A percentile compares a stretch with the other conserved stretches of the same genome.
Conservation (phyloP, 2,888 invertebrate genomes). For the Philhelius pedissequus region DNA sequence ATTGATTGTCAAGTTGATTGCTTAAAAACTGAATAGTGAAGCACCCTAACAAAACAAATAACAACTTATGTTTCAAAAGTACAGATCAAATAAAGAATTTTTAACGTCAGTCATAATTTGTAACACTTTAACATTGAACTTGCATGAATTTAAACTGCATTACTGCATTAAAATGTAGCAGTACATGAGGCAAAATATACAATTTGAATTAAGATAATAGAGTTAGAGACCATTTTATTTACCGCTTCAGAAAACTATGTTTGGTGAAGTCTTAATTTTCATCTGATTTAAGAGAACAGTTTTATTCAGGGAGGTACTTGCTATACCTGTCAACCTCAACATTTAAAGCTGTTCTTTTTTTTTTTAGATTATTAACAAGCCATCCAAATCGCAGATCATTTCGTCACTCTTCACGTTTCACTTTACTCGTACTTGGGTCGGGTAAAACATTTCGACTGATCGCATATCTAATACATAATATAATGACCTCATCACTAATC, state of each 20-base stretch:
- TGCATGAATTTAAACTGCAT: not conserved
- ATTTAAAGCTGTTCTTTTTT: no score
- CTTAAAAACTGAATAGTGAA: not conserved
- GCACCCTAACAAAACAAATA: not conserved
- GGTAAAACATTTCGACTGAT: no score
- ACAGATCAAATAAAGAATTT: not conserved
- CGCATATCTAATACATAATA: no score
- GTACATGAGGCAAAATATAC: no score
- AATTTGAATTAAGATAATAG: no score
- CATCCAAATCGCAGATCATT: not conserved
- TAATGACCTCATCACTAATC: no score
- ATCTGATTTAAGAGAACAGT: no score
- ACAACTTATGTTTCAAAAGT: not conserved
- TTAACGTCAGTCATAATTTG: not conserved
- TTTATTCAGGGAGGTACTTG: no score
- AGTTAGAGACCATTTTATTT: not conserved
- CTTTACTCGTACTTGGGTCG: no score
- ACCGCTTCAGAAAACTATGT: not conserved
- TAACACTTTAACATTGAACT: constrained; percentile 13
- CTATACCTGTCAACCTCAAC: no score
- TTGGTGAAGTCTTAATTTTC: not conserved
- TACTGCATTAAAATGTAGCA: not conserved
- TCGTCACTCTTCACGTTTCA: not conserved
- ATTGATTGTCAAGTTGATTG: constrained; percentile 14
- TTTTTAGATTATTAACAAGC: not conserved